Evolutionary conservation across 1,140 invertebrate genomes (phyloP).

Genomic region (Ceratina calcarata): DNA sequence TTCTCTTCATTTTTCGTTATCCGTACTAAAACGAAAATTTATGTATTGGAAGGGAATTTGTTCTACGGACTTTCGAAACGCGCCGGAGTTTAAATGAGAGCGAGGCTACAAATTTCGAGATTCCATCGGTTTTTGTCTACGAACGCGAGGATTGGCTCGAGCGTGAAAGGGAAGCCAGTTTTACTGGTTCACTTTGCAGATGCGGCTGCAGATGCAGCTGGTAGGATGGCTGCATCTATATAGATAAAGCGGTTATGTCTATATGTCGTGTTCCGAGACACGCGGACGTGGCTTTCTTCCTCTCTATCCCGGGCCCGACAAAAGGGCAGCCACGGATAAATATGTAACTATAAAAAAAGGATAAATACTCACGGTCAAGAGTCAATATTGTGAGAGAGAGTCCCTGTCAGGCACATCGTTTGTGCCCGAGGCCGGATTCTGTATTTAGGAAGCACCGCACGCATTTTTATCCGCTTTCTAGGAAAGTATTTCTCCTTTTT

Average conservation of each 20-base stretch:
- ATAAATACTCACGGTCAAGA: slow-evolving; percentile 68
- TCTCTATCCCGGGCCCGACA: slow-evolving; percentile 46
- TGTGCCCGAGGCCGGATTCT: slow-evolving; percentile 41
- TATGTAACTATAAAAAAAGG: slow-evolving; percentile 65
- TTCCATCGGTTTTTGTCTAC: slow-evolving; percentile 37
- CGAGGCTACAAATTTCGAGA: slow-evolving; percentile 12
- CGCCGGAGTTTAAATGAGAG: not conserved
- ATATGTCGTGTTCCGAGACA: slow-evolving; percentile 57
- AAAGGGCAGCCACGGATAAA: slow-evolving; percentile 62
- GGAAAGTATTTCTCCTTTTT: slow-evolving; percentile 35
- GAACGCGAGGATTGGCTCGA: slow-evolving; percentile 6
- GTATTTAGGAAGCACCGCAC: slow-evolving; percentile 55
- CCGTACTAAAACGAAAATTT: no score
- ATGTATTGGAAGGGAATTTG: not conserved
- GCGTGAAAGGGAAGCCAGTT: slow-evolving; percentile 54
- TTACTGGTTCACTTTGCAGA: slow-evolving; percentile 54
- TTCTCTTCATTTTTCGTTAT: no score
- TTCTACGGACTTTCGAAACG: not conserved
- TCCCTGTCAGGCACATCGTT: slow-evolving; percentile 52
- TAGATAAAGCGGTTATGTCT: slow-evolving; percentile 64
- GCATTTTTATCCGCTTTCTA: slow-evolving; percentile 53
- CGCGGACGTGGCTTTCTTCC: slow-evolving; percentile 57
- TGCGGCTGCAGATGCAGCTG: slow-evolving; percentile 65
- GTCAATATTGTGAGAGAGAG: slow-evolving; percentile 71
- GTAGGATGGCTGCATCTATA: slow-evolving; percentile 41